Evolutionary conservation across 2,888 invertebrate species (phyloP).

Genomic region (Lysandra bellargus): DNA sequence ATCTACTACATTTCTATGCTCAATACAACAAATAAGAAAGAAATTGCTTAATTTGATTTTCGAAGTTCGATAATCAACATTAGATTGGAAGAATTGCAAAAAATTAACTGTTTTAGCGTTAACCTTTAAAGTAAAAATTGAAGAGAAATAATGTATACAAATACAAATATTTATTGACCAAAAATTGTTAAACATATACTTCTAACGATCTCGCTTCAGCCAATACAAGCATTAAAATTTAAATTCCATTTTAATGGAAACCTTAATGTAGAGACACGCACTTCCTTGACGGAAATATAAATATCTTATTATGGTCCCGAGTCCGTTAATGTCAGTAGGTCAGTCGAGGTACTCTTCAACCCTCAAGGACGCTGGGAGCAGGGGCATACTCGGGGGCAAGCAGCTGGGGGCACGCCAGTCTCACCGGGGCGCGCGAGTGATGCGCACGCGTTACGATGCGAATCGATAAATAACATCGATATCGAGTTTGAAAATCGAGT

Average conservation of each 20-base stretch:
- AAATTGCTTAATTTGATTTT: no score
- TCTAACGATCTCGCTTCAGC: no score
- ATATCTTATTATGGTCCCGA: background rate
- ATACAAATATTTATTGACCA: no score
- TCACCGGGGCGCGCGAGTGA: background rate
- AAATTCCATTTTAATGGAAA: background rate
- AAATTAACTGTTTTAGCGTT: no score
- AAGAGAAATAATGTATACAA: no score
- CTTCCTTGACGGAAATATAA: background rate
- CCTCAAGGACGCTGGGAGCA: constrained; percentile 10
- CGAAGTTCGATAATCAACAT: no score
- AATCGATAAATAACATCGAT: constrained; percentile 15
- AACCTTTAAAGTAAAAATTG: background rate
- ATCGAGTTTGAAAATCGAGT: background rate
- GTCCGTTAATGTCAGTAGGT: background rate
- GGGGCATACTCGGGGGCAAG: background rate
- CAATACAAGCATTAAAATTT: background rate
- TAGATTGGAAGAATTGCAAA: no score
- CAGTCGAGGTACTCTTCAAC: background rate
- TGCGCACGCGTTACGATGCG: constrained; percentile 10
- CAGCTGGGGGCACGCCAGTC: background rate
- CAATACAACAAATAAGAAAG: no score
- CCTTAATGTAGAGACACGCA: background rate
- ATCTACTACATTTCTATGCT: no score
- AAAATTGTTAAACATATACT: no score